A percentile compares a stretch with the other conserved stretches of the same genome.
phyloP scores from a whole-genome alignment of 2,797 vertebrate genomes.

The Lacerta bilineata region DNA sequence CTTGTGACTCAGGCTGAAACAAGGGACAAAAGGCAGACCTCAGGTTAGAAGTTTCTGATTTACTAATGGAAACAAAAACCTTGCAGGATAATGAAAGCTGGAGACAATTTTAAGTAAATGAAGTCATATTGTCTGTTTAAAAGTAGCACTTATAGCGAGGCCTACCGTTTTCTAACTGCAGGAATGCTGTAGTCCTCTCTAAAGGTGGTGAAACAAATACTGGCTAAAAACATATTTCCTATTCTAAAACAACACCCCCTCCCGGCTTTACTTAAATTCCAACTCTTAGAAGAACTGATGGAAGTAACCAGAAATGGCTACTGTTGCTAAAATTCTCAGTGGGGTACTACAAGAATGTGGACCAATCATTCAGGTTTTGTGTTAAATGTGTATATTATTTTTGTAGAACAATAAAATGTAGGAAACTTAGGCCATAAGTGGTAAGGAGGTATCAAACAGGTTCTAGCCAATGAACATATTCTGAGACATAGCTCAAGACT shows the following conservation, averaged over 20 bases:
- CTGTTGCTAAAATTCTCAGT: neutral
- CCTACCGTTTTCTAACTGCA: neutral
- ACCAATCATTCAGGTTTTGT: neutral
- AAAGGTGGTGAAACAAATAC: neutral
- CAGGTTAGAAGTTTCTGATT: neutral
- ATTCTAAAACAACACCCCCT: neutral
- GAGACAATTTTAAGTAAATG: neutral
- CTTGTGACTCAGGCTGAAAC: neutral
- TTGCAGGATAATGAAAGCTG: neutral
- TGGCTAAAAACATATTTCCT: neutral
- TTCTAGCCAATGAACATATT: neutral
- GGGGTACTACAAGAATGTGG: neutral
- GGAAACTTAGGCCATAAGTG: neutral
- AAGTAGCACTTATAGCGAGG: neutral
- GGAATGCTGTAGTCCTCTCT: neutral
- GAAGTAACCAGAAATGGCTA: neutral
- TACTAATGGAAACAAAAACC: neutral
- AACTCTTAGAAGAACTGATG: neutral
- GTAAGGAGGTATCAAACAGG: neutral
- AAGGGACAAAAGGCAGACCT: neutral
- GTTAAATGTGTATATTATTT: neutral
- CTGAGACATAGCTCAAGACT: neutral
- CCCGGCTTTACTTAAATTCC: too few relatives aligned
- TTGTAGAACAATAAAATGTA: neutral
- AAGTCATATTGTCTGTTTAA: neutral